Conservation (phyloP, 1,140 invertebrate species). For the Drosophila malerkotliana region DNA sequence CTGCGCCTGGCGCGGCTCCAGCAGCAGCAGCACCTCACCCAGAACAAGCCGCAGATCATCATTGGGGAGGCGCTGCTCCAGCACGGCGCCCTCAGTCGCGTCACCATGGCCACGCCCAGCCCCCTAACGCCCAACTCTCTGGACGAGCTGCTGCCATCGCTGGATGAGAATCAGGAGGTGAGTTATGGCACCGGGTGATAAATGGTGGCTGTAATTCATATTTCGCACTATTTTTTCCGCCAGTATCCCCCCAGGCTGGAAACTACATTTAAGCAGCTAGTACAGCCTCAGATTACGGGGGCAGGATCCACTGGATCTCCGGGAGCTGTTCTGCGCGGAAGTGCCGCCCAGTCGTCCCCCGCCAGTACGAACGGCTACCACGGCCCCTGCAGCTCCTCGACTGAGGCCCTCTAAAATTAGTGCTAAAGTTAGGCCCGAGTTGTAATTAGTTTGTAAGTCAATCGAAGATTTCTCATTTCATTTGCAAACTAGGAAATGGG, state of each 20-base stretch:
- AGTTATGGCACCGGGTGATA: slow-evolving; percentile 4
- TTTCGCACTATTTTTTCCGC: background rate
- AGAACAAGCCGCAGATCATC: slow-evolving; percentile 82
- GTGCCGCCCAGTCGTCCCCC: slow-evolving; percentile 34
- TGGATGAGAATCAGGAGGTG: slow-evolving; percentile 90
- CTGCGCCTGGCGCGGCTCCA: slow-evolving; percentile 88
- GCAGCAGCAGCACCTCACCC: slow-evolving; percentile 76
- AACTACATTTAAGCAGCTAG: slow-evolving; percentile 60
- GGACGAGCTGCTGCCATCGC: slow-evolving; percentile 90
- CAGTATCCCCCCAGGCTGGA: slow-evolving; percentile 77
- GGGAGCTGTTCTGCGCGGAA: slow-evolving; percentile 25
- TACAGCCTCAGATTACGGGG: slow-evolving; percentile 53
- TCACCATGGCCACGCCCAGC: slow-evolving; percentile 87
- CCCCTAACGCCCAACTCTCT: slow-evolving; percentile 90
- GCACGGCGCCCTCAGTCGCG: slow-evolving; percentile 68
- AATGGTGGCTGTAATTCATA: too few species aligned
- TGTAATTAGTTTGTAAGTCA: slow-evolving; percentile 30
- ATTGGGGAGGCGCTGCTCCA: slow-evolving; percentile 75
- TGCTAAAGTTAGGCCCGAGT: slow-evolving; percentile 27
- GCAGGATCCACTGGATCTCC: slow-evolving; percentile 9
- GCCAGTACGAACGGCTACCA: slow-evolving; percentile 63
- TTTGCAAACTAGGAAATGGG: slow-evolving; percentile 16
- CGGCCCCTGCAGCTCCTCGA: slow-evolving; percentile 82
- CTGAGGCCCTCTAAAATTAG: slow-evolving; percentile 70
- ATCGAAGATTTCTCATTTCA: slow-evolving; percentile 26